Percentiles rank a stretch among this genome's conserved stretches.
Evolutionary conservation across 2,888 invertebrate genomes (phyloP).

Genomic region (Phrixothrix hirtus): DNA sequence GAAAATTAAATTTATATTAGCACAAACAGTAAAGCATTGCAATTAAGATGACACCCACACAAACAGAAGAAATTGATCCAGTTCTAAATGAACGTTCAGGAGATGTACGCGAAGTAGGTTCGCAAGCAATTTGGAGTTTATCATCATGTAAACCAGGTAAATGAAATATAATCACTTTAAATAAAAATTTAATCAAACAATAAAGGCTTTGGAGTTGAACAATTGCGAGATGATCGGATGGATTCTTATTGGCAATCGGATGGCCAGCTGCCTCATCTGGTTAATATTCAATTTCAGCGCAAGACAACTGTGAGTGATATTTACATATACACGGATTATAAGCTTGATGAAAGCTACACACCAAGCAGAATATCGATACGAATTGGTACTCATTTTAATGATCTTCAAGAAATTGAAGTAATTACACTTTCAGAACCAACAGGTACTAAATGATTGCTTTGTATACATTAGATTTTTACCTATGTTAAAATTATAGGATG

Average conservation of each 20-base stretch:
- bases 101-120: constrained; percentile 53
- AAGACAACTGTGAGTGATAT: constrained; percentile 95
- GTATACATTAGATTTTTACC: neutral
- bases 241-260: constrained; percentile 99
- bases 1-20: too few species aligned
- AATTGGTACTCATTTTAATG: constrained; percentile 95
- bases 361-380: constrained; percentile 92
- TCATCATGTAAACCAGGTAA: constrained; percentile 97
- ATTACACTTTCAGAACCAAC: constrained; percentile 92
- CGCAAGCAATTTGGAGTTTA: constrained; percentile 87
- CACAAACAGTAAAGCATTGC: too few species aligned
- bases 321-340: constrained; percentile 96
- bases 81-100: constrained; percentile 58
- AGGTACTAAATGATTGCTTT: constrained; percentile 53
- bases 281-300: constrained; percentile 93
- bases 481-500: constrained; percentile 68
- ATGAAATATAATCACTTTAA: constrained; percentile 6
- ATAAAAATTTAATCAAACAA: constrained; percentile 15
- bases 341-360: constrained; percentile 98
- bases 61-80: constrained; percentile 57
- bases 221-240: constrained; percentile 90
- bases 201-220: constrained; percentile 95
- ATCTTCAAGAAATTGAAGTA: constrained; percentile 93
- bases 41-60: constrained; percentile 15
- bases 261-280: constrained; percentile 95